phyloP scores from a whole-genome alignment of 2,888 invertebrate species.

The Galeopsomyia nigrocyanea region DNA sequence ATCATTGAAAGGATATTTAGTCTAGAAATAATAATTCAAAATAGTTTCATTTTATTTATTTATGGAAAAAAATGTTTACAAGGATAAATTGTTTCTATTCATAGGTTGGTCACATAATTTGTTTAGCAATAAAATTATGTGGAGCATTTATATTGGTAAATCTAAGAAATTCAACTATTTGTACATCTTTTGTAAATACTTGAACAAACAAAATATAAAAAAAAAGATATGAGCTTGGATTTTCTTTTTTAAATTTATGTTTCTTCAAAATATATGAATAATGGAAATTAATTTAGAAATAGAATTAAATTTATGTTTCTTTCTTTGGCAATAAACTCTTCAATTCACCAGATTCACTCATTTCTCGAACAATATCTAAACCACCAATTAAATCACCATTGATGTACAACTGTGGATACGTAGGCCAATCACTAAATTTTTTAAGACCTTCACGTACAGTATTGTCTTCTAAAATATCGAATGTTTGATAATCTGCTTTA shows the following conservation, averaged over 20 bases:
- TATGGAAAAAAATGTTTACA: constrained; percentile 41
- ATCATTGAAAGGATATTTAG: no score
- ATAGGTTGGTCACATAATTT: no score
- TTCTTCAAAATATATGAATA: no score
- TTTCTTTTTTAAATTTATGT: no score
- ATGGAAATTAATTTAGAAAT: background rate
- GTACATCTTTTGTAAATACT: no score
- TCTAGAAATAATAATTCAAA: constrained; percentile 5
- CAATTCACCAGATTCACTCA: constrained; percentile 81
- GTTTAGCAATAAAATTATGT: no score
- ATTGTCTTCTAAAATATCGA: constrained; percentile 91
- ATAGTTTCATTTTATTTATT: constrained; percentile 6
- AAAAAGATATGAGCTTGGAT: no score
- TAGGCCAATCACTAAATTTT: constrained; percentile 92
- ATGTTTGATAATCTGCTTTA: constrained; percentile 84
- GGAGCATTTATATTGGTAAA: no score
- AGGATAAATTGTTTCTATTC: no score
- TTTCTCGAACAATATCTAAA: constrained; percentile 89
- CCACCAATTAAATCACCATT: constrained; percentile 91
- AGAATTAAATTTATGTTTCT: constrained; percentile 16
- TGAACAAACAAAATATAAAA: no score
- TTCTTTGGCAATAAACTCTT: constrained; percentile 73
- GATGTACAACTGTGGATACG: constrained; percentile 92
- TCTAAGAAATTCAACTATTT: no score
- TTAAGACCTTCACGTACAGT: constrained; percentile 92